Conservation (phyloP, 2,113 vertebrate species). For the Origma solitaria region DNA sequence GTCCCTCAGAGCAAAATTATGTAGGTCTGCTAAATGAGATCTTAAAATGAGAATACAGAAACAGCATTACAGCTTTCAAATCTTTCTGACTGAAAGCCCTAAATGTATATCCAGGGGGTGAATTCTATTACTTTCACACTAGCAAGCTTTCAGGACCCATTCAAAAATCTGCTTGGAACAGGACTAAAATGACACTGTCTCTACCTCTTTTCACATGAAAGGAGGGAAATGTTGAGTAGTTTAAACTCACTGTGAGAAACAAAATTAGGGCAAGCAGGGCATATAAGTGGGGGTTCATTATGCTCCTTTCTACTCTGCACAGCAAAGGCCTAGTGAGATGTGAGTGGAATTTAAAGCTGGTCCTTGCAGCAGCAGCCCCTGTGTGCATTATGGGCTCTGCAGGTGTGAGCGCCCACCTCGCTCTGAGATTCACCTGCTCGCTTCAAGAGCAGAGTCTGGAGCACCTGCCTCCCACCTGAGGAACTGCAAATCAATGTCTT, state of each 20-base stretch:
- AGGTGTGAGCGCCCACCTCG: not conserved
- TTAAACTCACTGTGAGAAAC: not conserved
- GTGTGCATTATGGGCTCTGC: not conserved
- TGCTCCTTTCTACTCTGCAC: not conserved
- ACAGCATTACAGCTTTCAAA: not conserved
- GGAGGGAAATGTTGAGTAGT: not conserved
- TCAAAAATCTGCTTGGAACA: not conserved
- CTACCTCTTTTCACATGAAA: not conserved
- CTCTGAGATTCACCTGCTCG: not conserved
- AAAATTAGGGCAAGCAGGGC: not conserved
- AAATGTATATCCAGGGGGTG: not conserved
- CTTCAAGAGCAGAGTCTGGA: not conserved
- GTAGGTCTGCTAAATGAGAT: not conserved
- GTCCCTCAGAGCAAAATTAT: not conserved
- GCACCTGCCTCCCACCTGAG: not conserved
- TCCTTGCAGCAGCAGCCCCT: not conserved
- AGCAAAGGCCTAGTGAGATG: not conserved
- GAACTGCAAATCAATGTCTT: not conserved
- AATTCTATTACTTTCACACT: not conserved
- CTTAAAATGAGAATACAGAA: slow-evolving; percentile 13
- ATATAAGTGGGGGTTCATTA: not conserved
- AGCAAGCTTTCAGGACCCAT: not conserved
- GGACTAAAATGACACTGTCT: not conserved
- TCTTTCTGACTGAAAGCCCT: not conserved
- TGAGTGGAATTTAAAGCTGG: not conserved